Conservation (phyloP, 2,888 invertebrate species). For the Homarus gammarus region DNA sequence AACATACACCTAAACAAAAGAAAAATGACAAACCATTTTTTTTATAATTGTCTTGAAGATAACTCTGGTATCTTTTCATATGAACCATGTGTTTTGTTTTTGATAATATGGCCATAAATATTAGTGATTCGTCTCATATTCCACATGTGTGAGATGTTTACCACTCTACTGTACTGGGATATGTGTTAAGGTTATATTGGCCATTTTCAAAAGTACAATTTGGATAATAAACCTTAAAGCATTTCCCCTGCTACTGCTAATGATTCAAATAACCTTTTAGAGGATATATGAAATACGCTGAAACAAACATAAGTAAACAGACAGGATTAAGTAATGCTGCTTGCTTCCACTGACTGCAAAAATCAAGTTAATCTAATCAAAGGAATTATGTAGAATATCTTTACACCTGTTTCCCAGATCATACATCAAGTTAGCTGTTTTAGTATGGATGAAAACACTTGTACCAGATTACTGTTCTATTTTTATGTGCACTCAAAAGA, state of each 20-base stretch:
- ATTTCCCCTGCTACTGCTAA: not conserved
- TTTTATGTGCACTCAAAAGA: not conserved
- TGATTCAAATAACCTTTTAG: conserved; percentile 11
- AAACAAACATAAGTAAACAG: conserved; percentile 5
- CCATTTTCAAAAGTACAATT: not conserved
- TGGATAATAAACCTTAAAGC: conserved; percentile 6
- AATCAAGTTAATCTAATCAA: conserved; percentile 17
- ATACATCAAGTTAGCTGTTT: not conserved
- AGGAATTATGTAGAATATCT: not conserved
- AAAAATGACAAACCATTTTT: not conserved
- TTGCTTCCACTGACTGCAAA: conserved; percentile 50
- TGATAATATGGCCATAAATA: not conserved
- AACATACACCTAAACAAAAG: not conserved
- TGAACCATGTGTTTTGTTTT: not conserved
- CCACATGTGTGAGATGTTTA: not conserved
- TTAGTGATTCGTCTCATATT: not conserved
- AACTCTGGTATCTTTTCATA: not conserved
- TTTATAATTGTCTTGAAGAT: not conserved
- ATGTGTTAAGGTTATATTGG: not conserved
- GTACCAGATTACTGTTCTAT: not conserved
- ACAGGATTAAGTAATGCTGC: conserved; percentile 34
- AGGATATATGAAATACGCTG: conserved; percentile 9
- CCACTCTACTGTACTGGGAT: not conserved
- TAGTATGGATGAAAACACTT: not conserved
- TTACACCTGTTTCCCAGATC: conserved; percentile 10